Evolutionary conservation across 2,113 vertebrate genomes (phyloP), one percentile per base, ranked within the genome.

Genomic region (Thomomys bottae): DNA sequence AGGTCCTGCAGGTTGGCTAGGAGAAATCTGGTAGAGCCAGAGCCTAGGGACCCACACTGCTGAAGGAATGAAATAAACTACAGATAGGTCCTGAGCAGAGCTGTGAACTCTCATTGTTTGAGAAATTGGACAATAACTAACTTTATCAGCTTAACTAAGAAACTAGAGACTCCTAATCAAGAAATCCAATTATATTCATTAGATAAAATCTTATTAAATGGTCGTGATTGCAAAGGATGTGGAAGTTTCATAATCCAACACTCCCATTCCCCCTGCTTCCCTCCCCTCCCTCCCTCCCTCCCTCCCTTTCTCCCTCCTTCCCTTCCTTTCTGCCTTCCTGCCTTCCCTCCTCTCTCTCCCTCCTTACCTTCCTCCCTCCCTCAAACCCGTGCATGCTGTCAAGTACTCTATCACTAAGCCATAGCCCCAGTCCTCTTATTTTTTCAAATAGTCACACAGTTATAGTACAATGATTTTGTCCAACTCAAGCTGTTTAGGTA

Each of bases 121-220:
- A 59, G 77, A 80, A 84, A 84, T 84, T 70, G 90, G 61, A 84
- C 71, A 45, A 63, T 24, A 84, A 75, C 23, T 14, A 38, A 66
- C 61, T 24, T 18, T 85, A 57, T 40, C 57, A 88, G 36, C 57
- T 42, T 88, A 84, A 84, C 66, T 71, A 89, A 84, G 64, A 93
- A 63, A 86, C 86, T 68, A 81, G 76, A 73, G 59, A 32, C 38
- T 70, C 75, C 32, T 78, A 66, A 86, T 87, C 17, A 83, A 30
- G 64, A 94, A 89, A 84, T 63, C 26, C 59, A 90, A 17, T 88
- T 78, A 66, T 78, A 73, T 8, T 36, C 40, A 20, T 40, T 87
- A 54, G 59, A 66, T 84, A 80, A 86, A 92, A 87, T 10, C 21
- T 24, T 24, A 42, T 89, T 85, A 90, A 79, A 87, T 34, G 45